Evolutionary conservation across 2,888 invertebrate species (phyloP).

Genomic region (Corbicula japonica): DNA sequence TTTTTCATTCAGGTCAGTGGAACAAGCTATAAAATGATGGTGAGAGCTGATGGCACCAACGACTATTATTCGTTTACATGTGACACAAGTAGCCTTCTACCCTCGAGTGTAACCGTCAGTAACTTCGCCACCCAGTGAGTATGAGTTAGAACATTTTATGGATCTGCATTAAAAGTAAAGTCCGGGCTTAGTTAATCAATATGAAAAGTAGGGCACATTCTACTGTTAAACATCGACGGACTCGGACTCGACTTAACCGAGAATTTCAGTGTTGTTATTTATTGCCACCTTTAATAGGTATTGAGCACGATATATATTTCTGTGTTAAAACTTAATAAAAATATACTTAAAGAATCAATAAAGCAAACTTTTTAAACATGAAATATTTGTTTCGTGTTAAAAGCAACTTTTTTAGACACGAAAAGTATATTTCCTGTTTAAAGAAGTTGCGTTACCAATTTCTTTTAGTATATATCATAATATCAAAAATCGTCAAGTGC

Average conservation of each 20-base stretch:
- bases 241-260: background rate
- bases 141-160: too few species aligned
- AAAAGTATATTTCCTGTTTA: too few species aligned
- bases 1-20: slow-evolving; percentile 3
- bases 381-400: too few species aligned
- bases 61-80: background rate
- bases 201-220: background rate
- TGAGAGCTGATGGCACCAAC: background rate
- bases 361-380: too few species aligned
- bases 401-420: too few species aligned
- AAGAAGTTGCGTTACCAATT: too few species aligned
- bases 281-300: background rate
- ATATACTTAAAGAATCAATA: too few species aligned
- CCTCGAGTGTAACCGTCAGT: background rate
- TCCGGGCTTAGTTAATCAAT: background rate
- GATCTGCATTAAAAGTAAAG: too few species aligned
- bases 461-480: too few species aligned
- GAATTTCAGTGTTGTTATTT: background rate
- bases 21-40: background rate
- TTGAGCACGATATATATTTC: too few species aligned
- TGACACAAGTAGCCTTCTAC: background rate
- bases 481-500: too few species aligned
- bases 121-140: slow-evolving; percentile 8
- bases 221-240: background rate
- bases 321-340: too few species aligned